Percentiles rank a stretch among this genome's conserved stretches.
These are phyloP conservation scores for Pomatostomus ruficeps DNA, from an alignment of 2,113 vertebrate species.

Conservation along the genomic window DNA sequence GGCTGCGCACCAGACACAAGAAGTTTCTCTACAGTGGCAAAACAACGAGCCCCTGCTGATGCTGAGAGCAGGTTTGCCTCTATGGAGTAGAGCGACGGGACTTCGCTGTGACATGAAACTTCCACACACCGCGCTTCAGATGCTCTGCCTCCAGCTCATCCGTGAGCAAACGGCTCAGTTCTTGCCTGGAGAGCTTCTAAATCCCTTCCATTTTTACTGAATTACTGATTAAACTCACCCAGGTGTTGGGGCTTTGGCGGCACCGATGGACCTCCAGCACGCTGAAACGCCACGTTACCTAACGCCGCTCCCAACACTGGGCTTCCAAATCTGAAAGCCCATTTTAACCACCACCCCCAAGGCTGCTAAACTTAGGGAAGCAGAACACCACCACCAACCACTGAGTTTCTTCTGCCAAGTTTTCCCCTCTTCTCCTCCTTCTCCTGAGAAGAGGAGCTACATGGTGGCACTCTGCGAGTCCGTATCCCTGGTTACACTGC, in stretches of 20 bases:
- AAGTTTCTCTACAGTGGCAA: constrained; percentile 41
- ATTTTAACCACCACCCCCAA: constrained; percentile 23
- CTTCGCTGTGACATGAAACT: background rate
- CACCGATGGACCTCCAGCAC: background rate
- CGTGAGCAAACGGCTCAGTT: rapidly evolving
- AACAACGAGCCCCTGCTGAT: constrained; percentile 42
- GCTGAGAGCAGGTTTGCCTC: background rate
- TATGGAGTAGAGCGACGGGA: background rate
- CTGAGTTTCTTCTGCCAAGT: background rate
- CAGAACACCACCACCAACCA: background rate
- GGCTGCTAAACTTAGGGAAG: constrained; percentile 35
- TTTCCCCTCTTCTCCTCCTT: background rate
- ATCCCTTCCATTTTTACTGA: background rate
- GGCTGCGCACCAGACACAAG: background rate
- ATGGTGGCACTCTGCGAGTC: background rate
- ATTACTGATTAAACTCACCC: background rate
- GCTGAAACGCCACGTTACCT: background rate
- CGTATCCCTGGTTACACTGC: background rate
- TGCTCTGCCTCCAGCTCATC: rapidly evolving
- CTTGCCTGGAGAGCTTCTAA: background rate
- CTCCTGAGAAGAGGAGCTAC: background rate
- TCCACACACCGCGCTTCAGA: rapidly evolving
- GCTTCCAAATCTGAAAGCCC: background rate
- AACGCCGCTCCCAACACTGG: background rate
- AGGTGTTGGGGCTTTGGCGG: background rate